Evolutionary conservation across 2,888 invertebrate species (phyloP), one percentile per base, ranked within the genome.

Genomic region (Drosophila buzzatii): DNA sequence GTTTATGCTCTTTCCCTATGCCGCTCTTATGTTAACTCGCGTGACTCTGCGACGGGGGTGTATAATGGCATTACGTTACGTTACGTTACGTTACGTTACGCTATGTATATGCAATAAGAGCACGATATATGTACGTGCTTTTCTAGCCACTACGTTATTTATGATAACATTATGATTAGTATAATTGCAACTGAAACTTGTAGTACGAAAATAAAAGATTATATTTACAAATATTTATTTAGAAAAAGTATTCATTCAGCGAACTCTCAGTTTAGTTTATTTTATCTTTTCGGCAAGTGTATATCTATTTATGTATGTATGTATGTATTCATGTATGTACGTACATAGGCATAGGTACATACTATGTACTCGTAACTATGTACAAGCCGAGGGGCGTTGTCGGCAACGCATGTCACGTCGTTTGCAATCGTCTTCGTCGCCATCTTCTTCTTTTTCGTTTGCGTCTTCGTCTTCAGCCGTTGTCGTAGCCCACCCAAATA

Each of bases 391-490:
- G 77, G 79, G 79, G 79, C 79, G 79, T 79, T 79, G 79, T 73
- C 79, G 70, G 70, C 64, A 66, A 73, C 80, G 81, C 77, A 80
- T 76, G 76, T 79, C 72, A 77, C 63, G 63, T 63, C 59, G 73
- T 57, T 58, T 62, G 75, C 61, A 63, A 63, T 66, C 59, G 67
- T 20, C 73, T 47, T 49, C 60, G 20, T 23, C 35, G 51, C 12
- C 33, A 6, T 20, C 39, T 14, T 79, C 53, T 52, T 51, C 33
- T 49, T 16, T 14, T 41, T 41, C 39, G 39, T 41, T 31, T 52
- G 20, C 52, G 52, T 16, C 37, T 53, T 53, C 53, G 39, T 39
- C 39, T 53, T 53, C 37, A n/a, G 9, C 52, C 45, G 57, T 45
- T 69, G 60, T 60, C 65, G 57, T 63, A 39, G 78, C 35, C 79